Percentiles rank a stretch among this genome's conserved stretches.
phyloP scores from a whole-genome alignment of 2,797 vertebrate genomes.

The Macropodus opercularis region DNA sequence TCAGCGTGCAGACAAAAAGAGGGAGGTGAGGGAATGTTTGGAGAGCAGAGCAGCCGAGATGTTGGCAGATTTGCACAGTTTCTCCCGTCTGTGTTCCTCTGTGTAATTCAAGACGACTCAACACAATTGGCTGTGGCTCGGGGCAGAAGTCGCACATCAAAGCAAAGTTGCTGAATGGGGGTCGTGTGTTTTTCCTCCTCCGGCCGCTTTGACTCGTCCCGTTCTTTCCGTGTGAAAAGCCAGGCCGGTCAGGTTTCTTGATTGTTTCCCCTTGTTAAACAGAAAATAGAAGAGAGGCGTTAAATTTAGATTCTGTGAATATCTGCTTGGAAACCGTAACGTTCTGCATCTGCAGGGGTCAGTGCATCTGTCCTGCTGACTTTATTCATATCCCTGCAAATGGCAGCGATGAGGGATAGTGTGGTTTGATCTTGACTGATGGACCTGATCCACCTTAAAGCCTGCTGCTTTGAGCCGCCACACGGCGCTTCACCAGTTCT shows the following conservation, averaged over 20 bases:
- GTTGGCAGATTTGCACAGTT: conserved; percentile 37
- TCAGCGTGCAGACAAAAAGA: not conserved
- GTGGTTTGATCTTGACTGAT: conserved; percentile 29
- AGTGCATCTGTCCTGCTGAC: conserved; percentile 16
- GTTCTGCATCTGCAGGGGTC: conserved; percentile 14
- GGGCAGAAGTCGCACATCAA: conserved; percentile 54
- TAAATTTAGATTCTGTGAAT: conserved; percentile 50
- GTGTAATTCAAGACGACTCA: conserved; percentile 65
- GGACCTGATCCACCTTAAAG: conserved; percentile 16
- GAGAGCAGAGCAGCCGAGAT: conserved; percentile 16
- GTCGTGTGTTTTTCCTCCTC: conserved; percentile 22
- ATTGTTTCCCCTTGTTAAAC: conserved; percentile 57
- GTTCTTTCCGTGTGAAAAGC: conserved; percentile 65
- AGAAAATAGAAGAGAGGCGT: conserved; percentile 45
- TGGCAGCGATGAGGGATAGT: conserved; percentile 25
- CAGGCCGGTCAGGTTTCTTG: conserved; percentile 49
- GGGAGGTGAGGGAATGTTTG: conserved; percentile 1
- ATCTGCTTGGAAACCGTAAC: conserved; percentile 36
- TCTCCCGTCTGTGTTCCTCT: conserved; percentile 54
- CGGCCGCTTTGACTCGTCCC: conserved; percentile 37
- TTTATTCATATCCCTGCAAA: conserved; percentile 33
- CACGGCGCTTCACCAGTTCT: no score
- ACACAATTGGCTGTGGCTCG: conserved; percentile 32
- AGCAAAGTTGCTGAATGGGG: conserved; percentile 33
- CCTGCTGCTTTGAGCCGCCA: not conserved